A percentile compares a stretch with the other conserved stretches of the same genome.
Conservation (phyloP, 2,113 vertebrate genomes). For the Seriola aureovittata region DNA sequence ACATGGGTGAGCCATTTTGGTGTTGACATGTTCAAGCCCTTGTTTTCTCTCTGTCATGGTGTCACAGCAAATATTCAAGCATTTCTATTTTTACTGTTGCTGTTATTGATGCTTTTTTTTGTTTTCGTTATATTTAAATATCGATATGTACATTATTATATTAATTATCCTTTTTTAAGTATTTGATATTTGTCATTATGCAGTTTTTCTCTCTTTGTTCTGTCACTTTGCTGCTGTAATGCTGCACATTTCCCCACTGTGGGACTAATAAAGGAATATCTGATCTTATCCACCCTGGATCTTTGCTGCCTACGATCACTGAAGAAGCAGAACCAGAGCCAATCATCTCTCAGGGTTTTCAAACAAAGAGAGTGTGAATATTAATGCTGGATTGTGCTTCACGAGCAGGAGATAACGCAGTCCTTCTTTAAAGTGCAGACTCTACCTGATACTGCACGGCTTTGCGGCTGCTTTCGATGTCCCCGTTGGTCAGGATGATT, state of each 20-base stretch:
- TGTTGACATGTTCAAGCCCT: not conserved
- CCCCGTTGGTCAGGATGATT: slow-evolving; percentile 77
- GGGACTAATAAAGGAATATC: too few relatives aligned
- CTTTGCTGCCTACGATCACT: not conserved
- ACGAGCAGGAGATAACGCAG: not conserved
- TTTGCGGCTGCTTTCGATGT: slow-evolving; percentile 72
- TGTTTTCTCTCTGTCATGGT: not conserved
- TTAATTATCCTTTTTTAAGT: too few relatives aligned
- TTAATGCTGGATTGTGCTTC: not conserved
- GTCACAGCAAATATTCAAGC: not conserved
- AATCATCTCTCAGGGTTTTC: not conserved
- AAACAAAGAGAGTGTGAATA: not conserved
- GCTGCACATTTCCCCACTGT: too few relatives aligned
- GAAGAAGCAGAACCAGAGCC: not conserved
- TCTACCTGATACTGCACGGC: slow-evolving; percentile 83
- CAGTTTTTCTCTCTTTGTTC: too few relatives aligned
- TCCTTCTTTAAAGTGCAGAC: not conserved
- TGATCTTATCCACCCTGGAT: not conserved
- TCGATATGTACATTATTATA: too few relatives aligned
- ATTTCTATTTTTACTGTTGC: not conserved
- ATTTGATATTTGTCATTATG: too few relatives aligned
- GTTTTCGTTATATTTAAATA: too few relatives aligned
- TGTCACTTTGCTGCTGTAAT: too few relatives aligned
- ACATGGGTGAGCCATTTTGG: not conserved
- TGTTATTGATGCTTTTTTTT: too few relatives aligned